These are phyloP conservation scores for Bos javanicus DNA, from an alignment of 2,113 vertebrate species.

Conservation along the genomic window DNA sequence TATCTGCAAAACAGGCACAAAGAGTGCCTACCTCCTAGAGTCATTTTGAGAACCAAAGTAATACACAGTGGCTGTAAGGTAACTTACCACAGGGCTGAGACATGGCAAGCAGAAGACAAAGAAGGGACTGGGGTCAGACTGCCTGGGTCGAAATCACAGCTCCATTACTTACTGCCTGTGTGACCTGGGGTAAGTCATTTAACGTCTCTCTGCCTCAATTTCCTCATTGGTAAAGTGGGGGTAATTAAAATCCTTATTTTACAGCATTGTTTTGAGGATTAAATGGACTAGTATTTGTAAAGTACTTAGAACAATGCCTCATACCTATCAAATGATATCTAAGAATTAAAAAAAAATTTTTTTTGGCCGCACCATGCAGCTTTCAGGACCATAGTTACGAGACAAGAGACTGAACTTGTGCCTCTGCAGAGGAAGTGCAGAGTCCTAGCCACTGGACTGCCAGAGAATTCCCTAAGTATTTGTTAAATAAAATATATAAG, in stretches of 20 bases:
- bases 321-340: neutral
- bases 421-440: neutral
- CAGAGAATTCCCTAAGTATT: neutral
- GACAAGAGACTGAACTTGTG: neutral
- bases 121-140: neutral
- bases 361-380: neutral
- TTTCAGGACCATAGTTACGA: neutral
- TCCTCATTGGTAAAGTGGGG: neutral
- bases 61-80: neutral
- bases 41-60: neutral
- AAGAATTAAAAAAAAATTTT: neutral
- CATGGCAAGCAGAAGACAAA: neutral
- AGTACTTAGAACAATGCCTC: neutral
- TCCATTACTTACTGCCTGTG: neutral
- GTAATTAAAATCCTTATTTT: neutral
- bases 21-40: neutral
- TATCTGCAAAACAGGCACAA: neutral
- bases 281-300: neutral
- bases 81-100: neutral
- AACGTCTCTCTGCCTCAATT: neutral
- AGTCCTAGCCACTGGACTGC: neutral
- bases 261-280: neutral
- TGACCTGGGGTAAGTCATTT: neutral
- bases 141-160: neutral
- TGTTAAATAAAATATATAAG: neutral